A percentile compares a stretch with the other conserved stretches of the same genome.
Conservation (phyloP, 1,140 invertebrate species). For the Drosophila simulans region DNA sequence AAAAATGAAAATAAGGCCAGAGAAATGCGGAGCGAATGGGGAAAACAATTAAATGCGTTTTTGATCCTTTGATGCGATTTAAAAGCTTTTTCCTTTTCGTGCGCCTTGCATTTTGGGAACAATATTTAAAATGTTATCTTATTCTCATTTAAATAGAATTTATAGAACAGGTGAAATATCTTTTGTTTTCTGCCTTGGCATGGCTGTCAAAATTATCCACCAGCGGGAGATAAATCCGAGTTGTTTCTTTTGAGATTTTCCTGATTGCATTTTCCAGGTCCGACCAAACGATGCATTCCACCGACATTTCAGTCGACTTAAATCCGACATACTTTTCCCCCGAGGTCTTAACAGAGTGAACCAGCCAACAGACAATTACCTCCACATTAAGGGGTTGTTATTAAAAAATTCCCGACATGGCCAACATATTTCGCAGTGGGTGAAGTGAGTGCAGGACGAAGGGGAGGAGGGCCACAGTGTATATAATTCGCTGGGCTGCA, state of each 20-base stretch:
- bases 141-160: neutral
- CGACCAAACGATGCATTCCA: constrained; percentile 17
- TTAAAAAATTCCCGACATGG: constrained; percentile 46
- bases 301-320: constrained; percentile 27
- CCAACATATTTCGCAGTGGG: constrained; percentile 29
- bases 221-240: neutral
- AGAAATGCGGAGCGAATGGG: neutral
- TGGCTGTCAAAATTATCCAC: too few species aligned
- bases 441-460: neutral
- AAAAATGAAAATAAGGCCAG: constrained; percentile 17
- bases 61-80: constrained; percentile 41
- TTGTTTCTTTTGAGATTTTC: neutral
- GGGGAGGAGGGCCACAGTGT: constrained; percentile 6
- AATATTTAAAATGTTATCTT: too few species aligned
- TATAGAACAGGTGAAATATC: neutral
- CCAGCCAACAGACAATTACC: constrained; percentile 41
- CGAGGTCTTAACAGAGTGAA: constrained; percentile 20
- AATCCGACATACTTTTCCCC: constrained; percentile 26
- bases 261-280: neutral
- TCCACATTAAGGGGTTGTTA: constrained; percentile 51
- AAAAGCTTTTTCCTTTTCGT: constrained; percentile 4
- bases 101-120: neutral
- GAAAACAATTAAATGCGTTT: constrained; percentile 45
- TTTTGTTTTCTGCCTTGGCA: too few species aligned
- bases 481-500: constrained; percentile 33